Percentiles rank a stretch among this genome's conserved stretches.
These are phyloP conservation scores for Thyatira batis DNA, from an alignment of 2,888 invertebrate species.

Conservation along the genomic window DNA sequence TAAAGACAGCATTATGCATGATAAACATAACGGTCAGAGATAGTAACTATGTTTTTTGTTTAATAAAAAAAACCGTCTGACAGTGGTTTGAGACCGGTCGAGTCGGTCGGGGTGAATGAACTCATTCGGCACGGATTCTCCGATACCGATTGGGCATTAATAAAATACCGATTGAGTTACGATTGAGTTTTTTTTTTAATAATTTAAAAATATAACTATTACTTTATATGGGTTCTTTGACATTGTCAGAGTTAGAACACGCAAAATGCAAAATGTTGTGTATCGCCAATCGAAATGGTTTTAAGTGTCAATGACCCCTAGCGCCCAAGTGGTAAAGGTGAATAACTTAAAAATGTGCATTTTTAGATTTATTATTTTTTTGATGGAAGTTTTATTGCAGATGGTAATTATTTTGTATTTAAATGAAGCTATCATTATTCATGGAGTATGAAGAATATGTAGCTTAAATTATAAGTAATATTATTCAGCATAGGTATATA, in stretches of 20 bases:
- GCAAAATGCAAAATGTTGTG: background rate
- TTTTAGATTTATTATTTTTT: too few species aligned
- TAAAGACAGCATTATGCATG: background rate
- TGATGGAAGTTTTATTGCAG: too few species aligned
- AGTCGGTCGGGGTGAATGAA: conserved; percentile 53
- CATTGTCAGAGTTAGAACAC: background rate
- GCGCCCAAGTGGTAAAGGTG: too few species aligned
- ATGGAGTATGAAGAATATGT: too few species aligned
- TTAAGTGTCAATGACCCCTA: background rate
- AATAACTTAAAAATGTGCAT: too few species aligned
- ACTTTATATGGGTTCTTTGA: background rate
- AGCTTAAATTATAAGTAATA: too few species aligned
- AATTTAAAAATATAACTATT: background rate
- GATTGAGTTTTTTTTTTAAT: background rate
- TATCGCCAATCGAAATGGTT: background rate
- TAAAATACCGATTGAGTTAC: conserved; percentile 13
- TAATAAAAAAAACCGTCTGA: background rate
- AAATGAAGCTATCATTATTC: too few species aligned
- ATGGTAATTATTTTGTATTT: too few species aligned
- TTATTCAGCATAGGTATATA: too few species aligned
- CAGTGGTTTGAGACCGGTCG: conserved; percentile 2
- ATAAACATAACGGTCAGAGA: background rate
- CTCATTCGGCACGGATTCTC: conserved; percentile 53
- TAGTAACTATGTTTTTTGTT: conserved; percentile 3
- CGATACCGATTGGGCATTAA: conserved; percentile 17